Conservation (phyloP, 2,888 invertebrate species). For the Morpho helenor region DNA sequence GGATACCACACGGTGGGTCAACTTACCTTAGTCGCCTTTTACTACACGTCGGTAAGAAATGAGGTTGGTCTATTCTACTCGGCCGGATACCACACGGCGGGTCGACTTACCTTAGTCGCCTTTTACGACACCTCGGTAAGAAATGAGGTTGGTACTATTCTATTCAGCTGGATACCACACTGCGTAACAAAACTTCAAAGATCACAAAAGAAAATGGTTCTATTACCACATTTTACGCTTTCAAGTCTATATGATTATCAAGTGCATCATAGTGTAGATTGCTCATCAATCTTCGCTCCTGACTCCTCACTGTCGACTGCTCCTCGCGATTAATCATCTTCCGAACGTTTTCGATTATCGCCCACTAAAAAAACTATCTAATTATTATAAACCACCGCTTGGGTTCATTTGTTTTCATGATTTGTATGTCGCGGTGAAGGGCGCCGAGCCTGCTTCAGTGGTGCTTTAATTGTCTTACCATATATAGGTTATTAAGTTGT, state of each 20-base stretch:
- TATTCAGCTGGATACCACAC: too few relatives aligned
- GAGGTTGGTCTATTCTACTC: too few relatives aligned
- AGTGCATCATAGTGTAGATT: conserved; percentile 30
- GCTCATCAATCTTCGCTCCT: conserved; percentile 61
- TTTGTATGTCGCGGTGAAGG: conserved; percentile 14
- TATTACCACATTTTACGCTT: conserved; percentile 2
- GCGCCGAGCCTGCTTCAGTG: neutral
- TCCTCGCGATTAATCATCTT: conserved; percentile 68
- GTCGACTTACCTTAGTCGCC: too few relatives aligned
- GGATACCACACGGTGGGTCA: too few relatives aligned
- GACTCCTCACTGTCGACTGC: conserved; percentile 59
- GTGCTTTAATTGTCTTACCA: neutral
- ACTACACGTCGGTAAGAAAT: too few relatives aligned
- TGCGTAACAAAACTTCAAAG: too few relatives aligned
- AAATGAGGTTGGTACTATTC: too few relatives aligned
- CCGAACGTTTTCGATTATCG: conserved; percentile 72
- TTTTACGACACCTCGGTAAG: too few relatives aligned
- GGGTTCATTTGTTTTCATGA: conserved; percentile 22
- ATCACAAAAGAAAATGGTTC: neutral
- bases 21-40: too few relatives aligned
- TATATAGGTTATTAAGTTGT: neutral
- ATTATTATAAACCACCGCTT: conserved; percentile 47
- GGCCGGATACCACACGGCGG: too few relatives aligned
- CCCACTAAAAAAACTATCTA: conserved; percentile 48
- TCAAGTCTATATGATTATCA: conserved; percentile 23